Evolutionary conservation across 1,140 invertebrate genomes (phyloP).

Genomic region (Leptinotarsa lineolata): DNA sequence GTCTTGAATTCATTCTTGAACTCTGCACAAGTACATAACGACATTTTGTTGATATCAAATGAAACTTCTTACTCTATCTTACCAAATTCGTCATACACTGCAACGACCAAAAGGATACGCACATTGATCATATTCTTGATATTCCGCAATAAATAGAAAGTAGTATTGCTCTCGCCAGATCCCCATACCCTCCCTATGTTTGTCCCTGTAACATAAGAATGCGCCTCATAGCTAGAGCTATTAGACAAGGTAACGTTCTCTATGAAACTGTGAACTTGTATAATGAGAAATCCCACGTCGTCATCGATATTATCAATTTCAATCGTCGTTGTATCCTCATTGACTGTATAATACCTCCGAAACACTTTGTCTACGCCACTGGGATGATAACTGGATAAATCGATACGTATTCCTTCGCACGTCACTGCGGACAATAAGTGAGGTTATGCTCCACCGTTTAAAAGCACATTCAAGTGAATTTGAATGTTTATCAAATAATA

Average conservation of each 20-base stretch:
- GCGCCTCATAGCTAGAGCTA: constrained; percentile 35
- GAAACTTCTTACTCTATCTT: constrained; percentile 41
- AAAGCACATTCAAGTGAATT: too few species aligned
- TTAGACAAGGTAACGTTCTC: constrained; percentile 67
- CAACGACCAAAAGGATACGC: constrained; percentile 58
- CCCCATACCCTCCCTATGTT: constrained; percentile 67
- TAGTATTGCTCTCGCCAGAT: constrained; percentile 29
- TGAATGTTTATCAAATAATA: too few species aligned
- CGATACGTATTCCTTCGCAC: constrained; percentile 16
- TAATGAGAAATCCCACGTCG: constrained; percentile 63
- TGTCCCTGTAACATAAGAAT: constrained; percentile 58
- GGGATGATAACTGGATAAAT: constrained; percentile 32
- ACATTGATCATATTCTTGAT: constrained; percentile 52
- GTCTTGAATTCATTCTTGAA: too few species aligned
- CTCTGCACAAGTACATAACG: too few species aligned
- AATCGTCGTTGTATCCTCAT: constrained; percentile 48
- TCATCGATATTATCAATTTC: constrained; percentile 59
- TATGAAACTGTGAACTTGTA: constrained; percentile 69
- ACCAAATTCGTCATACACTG: constrained; percentile 63
- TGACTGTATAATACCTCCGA: constrained; percentile 19
- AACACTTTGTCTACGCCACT: constrained; percentile 19
- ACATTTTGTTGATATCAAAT: too few species aligned
- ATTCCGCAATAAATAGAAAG: constrained; percentile 46
- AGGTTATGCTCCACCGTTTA: constrained; percentile 20
- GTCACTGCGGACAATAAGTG: constrained; percentile 19